Evolutionary conservation across 2,113 vertebrate genomes (phyloP).

Genomic region (Solea senegalensis): DNA sequence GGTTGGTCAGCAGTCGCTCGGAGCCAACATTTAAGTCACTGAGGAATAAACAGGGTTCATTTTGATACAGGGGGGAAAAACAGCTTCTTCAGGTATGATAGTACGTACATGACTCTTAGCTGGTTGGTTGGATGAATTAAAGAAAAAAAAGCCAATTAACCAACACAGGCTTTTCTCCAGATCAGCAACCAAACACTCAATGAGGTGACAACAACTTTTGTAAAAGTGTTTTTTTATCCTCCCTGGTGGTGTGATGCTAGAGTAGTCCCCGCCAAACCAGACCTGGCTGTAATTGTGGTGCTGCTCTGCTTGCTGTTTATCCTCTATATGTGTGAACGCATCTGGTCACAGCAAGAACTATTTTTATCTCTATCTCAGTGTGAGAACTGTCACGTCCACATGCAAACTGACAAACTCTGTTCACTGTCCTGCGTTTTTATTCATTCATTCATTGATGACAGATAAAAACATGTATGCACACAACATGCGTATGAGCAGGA

Average conservation of each 20-base stretch:
- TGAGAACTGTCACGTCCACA: slow-evolving; percentile 54
- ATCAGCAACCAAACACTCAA: not conserved
- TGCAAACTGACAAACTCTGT: not conserved
- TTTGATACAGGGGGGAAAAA: not conserved
- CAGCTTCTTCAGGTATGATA: not conserved
- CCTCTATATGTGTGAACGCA: slow-evolving; percentile 11
- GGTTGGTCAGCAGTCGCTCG: slow-evolving; percentile 1
- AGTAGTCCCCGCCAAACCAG: slow-evolving; percentile 51
- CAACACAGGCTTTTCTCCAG: too few relatives aligned
- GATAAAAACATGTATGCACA: too few relatives aligned
- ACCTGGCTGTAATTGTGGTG: slow-evolving; percentile 56
- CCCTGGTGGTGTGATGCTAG: slow-evolving; percentile 10
- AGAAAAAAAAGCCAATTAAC: not conserved
- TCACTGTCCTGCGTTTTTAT: too few relatives aligned
- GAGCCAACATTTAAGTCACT: not conserved
- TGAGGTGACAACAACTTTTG: slow-evolving; percentile 12
- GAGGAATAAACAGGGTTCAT: not conserved
- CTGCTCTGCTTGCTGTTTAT: slow-evolving; percentile 11
- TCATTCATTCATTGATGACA: too few relatives aligned
- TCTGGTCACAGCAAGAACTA: slow-evolving; percentile 23
- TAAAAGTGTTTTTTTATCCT: not conserved
- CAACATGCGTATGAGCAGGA: too few relatives aligned
- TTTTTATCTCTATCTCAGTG: slow-evolving; percentile 32
- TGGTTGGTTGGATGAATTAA: not conserved
- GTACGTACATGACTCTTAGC: not conserved